Evolutionary conservation across 2,113 vertebrate species (phyloP).

Genomic region (Henicopernis longicauda): DNA sequence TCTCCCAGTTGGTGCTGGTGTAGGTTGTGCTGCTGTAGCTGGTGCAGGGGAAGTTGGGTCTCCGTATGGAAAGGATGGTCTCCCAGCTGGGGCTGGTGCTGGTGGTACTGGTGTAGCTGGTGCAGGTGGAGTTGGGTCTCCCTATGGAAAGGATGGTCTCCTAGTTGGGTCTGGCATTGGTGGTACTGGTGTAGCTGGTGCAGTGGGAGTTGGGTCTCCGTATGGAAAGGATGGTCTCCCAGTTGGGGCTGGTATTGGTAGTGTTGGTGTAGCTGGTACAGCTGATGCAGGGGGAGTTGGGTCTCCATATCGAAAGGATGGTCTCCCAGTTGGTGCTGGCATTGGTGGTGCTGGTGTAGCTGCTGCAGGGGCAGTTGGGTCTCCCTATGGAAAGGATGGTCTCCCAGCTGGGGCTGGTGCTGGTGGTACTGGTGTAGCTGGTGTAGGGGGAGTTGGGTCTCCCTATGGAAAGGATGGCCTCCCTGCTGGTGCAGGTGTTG

Average conservation of each 20-base stretch:
- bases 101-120: neutral
- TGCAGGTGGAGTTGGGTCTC: fast-evolving
- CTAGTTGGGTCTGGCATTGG: too few relatives aligned
- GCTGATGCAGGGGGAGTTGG: too few relatives aligned
- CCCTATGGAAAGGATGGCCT: neutral
- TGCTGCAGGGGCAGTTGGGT: neutral
- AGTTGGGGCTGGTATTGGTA: fast-evolving
- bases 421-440: neutral
- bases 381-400: neutral
- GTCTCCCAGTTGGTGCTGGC: fast-evolving
- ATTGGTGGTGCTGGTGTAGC: too few relatives aligned
- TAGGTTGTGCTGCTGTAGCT: neutral
- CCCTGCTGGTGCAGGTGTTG: too few relatives aligned
- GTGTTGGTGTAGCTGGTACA: neutral
- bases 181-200: too few relatives aligned
- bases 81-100: too few relatives aligned
- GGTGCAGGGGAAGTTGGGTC: neutral
- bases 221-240: neutral
- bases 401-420: neutral
- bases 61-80: neutral
- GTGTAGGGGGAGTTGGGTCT: fast-evolving
- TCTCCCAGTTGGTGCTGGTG: neutral
- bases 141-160: neutral
- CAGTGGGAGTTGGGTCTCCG: fast-evolving
- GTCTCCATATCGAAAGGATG: neutral